phyloP scores from a whole-genome alignment of 2,797 vertebrate genomes.

The Chelidonichthys spinosus region DNA sequence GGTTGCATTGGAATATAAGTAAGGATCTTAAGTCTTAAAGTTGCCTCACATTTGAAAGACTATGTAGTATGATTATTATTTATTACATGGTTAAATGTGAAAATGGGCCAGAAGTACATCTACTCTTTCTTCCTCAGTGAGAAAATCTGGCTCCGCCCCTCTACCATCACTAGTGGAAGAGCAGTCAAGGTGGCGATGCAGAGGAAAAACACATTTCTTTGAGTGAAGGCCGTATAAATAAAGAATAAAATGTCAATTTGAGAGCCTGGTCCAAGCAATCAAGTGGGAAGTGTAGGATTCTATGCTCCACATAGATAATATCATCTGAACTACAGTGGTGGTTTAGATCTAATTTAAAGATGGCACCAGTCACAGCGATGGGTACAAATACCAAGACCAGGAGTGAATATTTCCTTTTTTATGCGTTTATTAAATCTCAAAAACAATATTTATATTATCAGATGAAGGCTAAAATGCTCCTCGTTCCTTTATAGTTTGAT shows the following conservation, averaged over 20 bases:
- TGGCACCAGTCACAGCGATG: neutral
- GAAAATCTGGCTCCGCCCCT: too few relatives aligned
- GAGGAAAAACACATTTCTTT: too few relatives aligned
- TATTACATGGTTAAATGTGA: too few relatives aligned
- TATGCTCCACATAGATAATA: conserved; percentile 2
- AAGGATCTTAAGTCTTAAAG: neutral
- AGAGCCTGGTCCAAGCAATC: neutral
- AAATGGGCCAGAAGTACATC: too few relatives aligned
- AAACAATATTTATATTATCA: conserved; percentile 21
- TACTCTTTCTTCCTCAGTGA: too few relatives aligned
- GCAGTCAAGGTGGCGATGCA: too few relatives aligned
- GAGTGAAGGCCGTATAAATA: too few relatives aligned
- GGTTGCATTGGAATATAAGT: neutral
- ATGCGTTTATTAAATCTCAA: conserved; percentile 1
- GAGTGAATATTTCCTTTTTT: neutral
- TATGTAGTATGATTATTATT: too few relatives aligned
- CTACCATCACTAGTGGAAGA: too few relatives aligned
- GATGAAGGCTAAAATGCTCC: conserved; percentile 6
- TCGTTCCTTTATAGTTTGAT: conserved; percentile 6
- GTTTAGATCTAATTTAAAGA: conserved; percentile 62
- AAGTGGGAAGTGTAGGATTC: neutral
- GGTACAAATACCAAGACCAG: conserved; percentile 13
- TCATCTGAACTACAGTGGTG: conserved; percentile 30
- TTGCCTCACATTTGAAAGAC: too few relatives aligned
- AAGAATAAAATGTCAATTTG: neutral